Conservation (phyloP, 1,140 invertebrate genomes). For the Hormaphis cornu region DNA sequence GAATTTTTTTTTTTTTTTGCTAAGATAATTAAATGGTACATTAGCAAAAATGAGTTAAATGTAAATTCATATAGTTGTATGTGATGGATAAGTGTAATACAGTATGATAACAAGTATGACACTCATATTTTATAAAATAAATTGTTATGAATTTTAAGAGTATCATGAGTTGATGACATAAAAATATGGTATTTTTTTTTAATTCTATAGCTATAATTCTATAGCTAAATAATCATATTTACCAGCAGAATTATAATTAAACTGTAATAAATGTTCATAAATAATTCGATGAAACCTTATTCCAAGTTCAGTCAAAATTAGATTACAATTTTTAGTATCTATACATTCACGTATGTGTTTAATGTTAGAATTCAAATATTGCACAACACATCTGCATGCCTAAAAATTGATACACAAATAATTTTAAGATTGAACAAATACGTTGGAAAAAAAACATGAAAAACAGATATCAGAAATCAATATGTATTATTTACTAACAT, state of each 20-base stretch:
- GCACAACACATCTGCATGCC: conserved; percentile 81
- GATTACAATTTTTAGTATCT: conserved; percentile 87
- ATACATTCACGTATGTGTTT: conserved; percentile 71
- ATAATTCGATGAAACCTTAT: conserved; percentile 85
- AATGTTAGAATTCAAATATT: conserved; percentile 68
- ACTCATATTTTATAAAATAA: no score
- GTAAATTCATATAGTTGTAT: no score
- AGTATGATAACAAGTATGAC: no score
- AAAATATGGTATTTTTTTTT: neutral
- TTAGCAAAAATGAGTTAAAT: no score
- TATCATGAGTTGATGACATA: no score
- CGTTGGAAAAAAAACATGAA: no score
- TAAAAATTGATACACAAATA: conserved; percentile 43
- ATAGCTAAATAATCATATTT: conserved; percentile 33
- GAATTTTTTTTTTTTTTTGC: no score
- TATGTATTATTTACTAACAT: conserved; percentile 44
- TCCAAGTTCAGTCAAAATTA: conserved; percentile 79
- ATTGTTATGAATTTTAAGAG: no score
- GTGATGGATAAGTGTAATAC: no score
- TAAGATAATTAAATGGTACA: no score
- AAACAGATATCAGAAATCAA: neutral
- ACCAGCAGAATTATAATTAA: conserved; percentile 91
- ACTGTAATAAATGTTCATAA: conserved; percentile 89
- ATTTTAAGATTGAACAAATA: no score
- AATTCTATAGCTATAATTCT: neutral